Conservation (phyloP, 2,113 vertebrate species). For the Leptodactylus fuscus region DNA sequence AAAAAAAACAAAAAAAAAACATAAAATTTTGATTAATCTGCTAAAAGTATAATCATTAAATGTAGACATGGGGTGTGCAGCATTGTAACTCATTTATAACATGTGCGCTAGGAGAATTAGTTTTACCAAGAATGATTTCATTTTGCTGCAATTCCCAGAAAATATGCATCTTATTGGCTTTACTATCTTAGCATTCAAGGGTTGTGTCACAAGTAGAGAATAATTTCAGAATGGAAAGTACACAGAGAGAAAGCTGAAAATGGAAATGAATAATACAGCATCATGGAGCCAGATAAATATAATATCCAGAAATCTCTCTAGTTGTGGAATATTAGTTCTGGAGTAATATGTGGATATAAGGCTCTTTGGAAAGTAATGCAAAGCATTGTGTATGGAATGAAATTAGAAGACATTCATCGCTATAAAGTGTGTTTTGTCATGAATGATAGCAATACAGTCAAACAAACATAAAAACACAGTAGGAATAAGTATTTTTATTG, state of each 20-base stretch:
- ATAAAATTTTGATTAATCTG: neutral
- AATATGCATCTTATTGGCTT: conserved; percentile 9
- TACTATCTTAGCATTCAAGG: conserved; percentile 5
- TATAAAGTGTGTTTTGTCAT: conserved; percentile 10
- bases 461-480: neutral
- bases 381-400: neutral
- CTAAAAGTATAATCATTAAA: neutral
- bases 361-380: neutral
- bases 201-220: neutral
- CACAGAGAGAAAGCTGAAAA: conserved; percentile 2
- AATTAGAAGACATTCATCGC: neutral
- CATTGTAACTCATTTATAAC: neutral
- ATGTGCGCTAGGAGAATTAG: neutral
- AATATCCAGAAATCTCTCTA: conserved; percentile 5
- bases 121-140: neutral
- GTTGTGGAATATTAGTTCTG: neutral
- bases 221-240: conserved; percentile 18
- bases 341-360: neutral
- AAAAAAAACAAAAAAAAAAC: too few relatives aligned
- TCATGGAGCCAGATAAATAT: neutral
- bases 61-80: neutral
- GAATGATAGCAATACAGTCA: conserved; percentile 5
- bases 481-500: neutral
- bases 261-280: conserved; percentile 8
- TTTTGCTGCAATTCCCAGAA: neutral